phyloP scores from a whole-genome alignment of 2,888 invertebrate genomes.

The Campopleginae sp. region DNA sequence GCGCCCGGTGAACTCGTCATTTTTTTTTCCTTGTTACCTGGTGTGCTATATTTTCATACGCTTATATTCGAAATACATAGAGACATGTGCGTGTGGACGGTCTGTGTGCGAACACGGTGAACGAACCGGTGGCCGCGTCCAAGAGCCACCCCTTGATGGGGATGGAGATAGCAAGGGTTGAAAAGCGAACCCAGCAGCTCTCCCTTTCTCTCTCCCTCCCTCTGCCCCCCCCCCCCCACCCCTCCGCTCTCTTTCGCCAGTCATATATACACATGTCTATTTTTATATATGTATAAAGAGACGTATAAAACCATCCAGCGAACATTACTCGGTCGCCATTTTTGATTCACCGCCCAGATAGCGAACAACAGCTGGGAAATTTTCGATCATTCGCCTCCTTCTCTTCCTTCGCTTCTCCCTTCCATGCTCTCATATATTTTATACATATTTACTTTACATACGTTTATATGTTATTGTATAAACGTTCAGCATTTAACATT shows the following conservation, averaged over 20 bases:
- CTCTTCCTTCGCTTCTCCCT: slow-evolving; percentile 58
- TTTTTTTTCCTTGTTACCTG: slow-evolving; percentile 60
- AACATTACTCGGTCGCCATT: slow-evolving; percentile 75
- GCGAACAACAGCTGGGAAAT: slow-evolving; percentile 82
- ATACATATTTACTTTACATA: slow-evolving; percentile 33
- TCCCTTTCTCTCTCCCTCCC: slow-evolving; percentile 55
- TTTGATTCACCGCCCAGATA: slow-evolving; percentile 80
- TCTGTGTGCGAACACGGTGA: slow-evolving; percentile 58
- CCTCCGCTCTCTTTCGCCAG: slow-evolving; percentile 1
- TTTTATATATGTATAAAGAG: slow-evolving; percentile 44
- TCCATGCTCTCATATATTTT: slow-evolving; percentile 30
- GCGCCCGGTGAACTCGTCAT: slow-evolving; percentile 61
- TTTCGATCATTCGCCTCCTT: slow-evolving; percentile 72
- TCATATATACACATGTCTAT: slow-evolving; percentile 31
- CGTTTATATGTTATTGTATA: slow-evolving; percentile 5
- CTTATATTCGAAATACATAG: slow-evolving; percentile 4
- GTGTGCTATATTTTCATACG: slow-evolving; percentile 33
- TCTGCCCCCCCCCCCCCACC: no score
- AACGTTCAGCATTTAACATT: background rate
- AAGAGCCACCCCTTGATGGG: slow-evolving; percentile 73
- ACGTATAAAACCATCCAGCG: slow-evolving; percentile 38
- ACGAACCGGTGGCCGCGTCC: slow-evolving; percentile 65
- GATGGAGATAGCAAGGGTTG: slow-evolving; percentile 82
- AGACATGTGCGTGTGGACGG: background rate
- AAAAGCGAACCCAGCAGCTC: slow-evolving; percentile 73